Evolutionary conservation across 2,113 vertebrate genomes (phyloP), one percentile per base, ranked within the genome.

Genomic region (Myrmecobius fasciatus): DNA sequence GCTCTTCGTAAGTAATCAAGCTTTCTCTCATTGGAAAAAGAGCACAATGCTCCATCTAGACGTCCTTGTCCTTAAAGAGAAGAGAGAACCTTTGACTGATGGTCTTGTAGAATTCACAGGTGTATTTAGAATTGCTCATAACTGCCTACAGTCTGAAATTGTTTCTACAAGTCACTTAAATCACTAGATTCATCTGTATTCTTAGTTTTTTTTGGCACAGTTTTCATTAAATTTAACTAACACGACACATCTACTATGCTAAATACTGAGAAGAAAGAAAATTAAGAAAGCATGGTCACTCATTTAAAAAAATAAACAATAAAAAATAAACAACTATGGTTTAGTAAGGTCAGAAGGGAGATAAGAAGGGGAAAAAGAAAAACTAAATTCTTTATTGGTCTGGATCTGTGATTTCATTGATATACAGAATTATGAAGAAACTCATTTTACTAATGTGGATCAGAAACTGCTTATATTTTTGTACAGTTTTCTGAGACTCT

Each of bases 11-110:
- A 98, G 96, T 99, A 99, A 89, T 99, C 98, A 60, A 99, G 93
- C 92, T 99, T 99, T 43, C 99, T 99, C 96, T 99, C 99, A 8
- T 96, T 98, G 90, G 99, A 99, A 97, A 99, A 99, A 36, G 99
- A 99, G 96, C 99, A 99, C 53, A 99, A 89, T 0, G 99, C 99
- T 31, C 99, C 98, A 0, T 99, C 99, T 31, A 99, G 98, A 90
- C 99, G 96, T 53, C 99, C 99, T 93, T 99, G 99, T 94, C 99
- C 99, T 98, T 96, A 95, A 96, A 98, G 95, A 96, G 53, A 97
- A 95, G 75, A 56, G 88, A 96, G 46, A 95, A 67, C 48, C 46
- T 0, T 94, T 95, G 14, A 95, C 26, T 67, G 90, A 24, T 25
- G 10, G n/a, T 52, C 26, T 36, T 83, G 36, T 36, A 36, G 60